Conservation (phyloP, 2,113 vertebrate genomes). For the Hyperoodon ampullatus region DNA sequence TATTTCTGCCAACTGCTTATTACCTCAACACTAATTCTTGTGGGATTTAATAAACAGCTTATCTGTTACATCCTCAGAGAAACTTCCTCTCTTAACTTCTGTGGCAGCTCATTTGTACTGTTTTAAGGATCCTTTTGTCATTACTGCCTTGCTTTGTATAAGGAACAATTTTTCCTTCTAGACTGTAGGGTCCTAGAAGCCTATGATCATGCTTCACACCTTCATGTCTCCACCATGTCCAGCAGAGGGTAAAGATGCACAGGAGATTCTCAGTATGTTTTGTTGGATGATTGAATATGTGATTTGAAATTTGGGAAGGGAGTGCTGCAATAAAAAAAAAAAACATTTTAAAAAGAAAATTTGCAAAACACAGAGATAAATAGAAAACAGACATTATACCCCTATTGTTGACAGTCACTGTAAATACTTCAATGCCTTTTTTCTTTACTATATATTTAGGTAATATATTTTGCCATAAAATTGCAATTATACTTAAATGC, state of each 20-base stretch:
- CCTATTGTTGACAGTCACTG: not conserved
- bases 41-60: not conserved
- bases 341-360: not conserved
- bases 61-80: not conserved
- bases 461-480: not conserved
- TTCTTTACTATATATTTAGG: not conserved
- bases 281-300: not conserved
- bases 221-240: not conserved
- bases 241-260: not conserved
- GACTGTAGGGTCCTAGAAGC: not conserved
- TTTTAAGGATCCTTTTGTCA: not conserved
- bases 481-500: not conserved
- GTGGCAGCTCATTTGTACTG: not conserved
- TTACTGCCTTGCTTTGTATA: not conserved
- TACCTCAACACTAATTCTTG: not conserved
- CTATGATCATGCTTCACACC: rapidly evolving
- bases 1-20: not conserved
- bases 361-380: not conserved
- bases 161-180: not conserved
- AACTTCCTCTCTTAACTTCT: not conserved
- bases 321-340: not conserved
- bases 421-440: not conserved
- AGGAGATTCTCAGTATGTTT: not conserved
- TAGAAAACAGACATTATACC: not conserved
- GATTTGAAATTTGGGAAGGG: not conserved